A percentile compares a stretch with the other conserved stretches of the same genome.
phyloP scores from a whole-genome alignment of 2,113 vertebrate genomes.

The Malurus cyaneus region DNA sequence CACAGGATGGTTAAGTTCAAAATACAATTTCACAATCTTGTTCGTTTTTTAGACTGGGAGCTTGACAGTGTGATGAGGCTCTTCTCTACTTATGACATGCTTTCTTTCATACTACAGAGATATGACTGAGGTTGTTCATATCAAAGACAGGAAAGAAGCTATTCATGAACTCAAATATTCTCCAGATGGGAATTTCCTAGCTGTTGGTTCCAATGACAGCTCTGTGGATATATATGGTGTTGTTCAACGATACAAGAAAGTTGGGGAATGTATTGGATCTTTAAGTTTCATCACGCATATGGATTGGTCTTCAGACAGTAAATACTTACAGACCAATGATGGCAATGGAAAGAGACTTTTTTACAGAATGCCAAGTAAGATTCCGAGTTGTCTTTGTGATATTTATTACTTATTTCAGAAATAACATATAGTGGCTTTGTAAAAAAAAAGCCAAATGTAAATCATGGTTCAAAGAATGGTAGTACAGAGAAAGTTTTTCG shows the following conservation, averaged over 20 bases:
- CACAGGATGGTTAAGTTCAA: background rate
- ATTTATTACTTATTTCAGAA: background rate
- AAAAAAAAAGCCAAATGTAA: background rate
- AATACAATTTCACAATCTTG: background rate
- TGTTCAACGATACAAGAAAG: constrained; percentile 93
- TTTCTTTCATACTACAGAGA: constrained; percentile 81
- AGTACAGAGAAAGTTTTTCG: background rate
- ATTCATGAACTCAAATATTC: constrained; percentile 98
- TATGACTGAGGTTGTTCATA: constrained; percentile 98
- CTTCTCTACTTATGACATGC: constrained; percentile 43
- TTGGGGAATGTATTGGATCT: constrained; percentile 91
- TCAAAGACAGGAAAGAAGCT: constrained; percentile 98
- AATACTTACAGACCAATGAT: constrained; percentile 94
- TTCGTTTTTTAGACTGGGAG: background rate
- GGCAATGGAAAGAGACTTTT: constrained; percentile 90
- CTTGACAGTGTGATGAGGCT: background rate
- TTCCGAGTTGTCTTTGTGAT: background rate
- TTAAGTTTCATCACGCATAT: constrained; percentile 95
- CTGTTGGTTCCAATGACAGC: constrained; percentile 95
- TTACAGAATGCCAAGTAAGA: constrained; percentile 95
- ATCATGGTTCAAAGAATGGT: background rate
- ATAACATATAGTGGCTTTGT: background rate
- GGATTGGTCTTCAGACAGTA: constrained; percentile 97
- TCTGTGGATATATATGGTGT: constrained; percentile 94
- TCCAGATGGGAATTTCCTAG: constrained; percentile 91